Percentiles rank a stretch among this genome's conserved stretches.
These are phyloP conservation scores for Caenorhabditis remanei DNA, from an alignment of 1,140 invertebrate genomes.

Conservation along the genomic window DNA sequence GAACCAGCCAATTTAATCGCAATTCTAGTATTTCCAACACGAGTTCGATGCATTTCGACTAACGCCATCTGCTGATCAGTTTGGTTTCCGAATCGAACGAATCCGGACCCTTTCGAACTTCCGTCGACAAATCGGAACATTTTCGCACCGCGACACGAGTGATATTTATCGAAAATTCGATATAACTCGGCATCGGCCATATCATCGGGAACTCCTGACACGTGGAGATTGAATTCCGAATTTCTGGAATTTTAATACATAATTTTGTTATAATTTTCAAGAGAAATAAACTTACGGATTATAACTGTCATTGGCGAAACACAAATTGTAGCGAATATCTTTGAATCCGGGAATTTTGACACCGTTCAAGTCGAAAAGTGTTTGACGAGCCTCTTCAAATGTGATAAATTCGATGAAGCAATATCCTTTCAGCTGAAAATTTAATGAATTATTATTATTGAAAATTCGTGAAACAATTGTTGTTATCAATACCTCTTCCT, in stretches of 20 bases:
- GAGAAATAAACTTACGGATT: constrained; percentile 51
- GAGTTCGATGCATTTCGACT: constrained; percentile 63
- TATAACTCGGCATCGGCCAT: constrained; percentile 24
- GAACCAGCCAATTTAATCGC: background rate
- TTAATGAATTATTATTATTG: background rate
- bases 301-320: constrained; percentile 75
- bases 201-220: constrained; percentile 4
- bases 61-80: constrained; percentile 75
- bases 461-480: constrained; percentile 13
- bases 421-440: constrained; percentile 68
- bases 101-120: constrained; percentile 70
- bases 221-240: constrained; percentile 72
- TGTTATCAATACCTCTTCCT: constrained; percentile 24
- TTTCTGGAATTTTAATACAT: constrained; percentile 66
- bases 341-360: constrained; percentile 68
- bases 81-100: constrained; percentile 73
- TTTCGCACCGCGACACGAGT: constrained; percentile 74
- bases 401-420: constrained; percentile 74
- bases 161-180: constrained; percentile 66
- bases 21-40: background rate
- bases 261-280: too few species aligned
- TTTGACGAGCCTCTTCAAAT: constrained; percentile 69
- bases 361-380: constrained; percentile 72
- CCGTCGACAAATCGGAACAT: constrained; percentile 74
- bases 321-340: constrained; percentile 71